Conservation (phyloP, 2,797 vertebrate species). For the Microctenopoma stevenorrisi region DNA sequence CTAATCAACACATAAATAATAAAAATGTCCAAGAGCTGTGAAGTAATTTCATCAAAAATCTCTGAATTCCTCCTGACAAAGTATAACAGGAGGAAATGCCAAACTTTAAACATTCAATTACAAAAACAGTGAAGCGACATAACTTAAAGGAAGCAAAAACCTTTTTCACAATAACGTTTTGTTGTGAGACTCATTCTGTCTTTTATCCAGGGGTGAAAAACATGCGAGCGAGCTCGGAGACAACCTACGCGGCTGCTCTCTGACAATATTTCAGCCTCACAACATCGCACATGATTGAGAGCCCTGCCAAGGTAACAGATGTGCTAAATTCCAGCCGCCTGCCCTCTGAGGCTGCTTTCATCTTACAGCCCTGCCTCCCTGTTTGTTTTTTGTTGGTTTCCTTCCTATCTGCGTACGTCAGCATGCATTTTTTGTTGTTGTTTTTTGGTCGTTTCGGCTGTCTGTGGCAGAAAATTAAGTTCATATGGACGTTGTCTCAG, state of each 20-base stretch:
- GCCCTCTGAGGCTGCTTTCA: constrained; percentile 67
- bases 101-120: not conserved
- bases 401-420: constrained; percentile 79
- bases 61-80: constrained; percentile 31
- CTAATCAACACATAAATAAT: constrained; percentile 61
- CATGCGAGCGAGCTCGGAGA: constrained; percentile 33
- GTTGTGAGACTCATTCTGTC: not conserved
- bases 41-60: constrained; percentile 13
- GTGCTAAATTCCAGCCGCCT: constrained; percentile 73
- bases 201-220: constrained; percentile 30
- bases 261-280: constrained; percentile 55
- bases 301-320: constrained; percentile 73
- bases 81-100: constrained; percentile 5
- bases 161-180: not conserved
- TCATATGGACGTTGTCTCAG: constrained; percentile 78
- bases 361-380: constrained; percentile 67
- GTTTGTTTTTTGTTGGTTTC: constrained; percentile 80
- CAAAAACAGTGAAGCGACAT: not conserved
- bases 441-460: constrained; percentile 68
- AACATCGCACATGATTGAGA: constrained; percentile 66
- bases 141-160: not conserved
- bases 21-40: constrained; percentile 38
- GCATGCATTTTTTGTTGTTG: constrained; percentile 73
- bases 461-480: constrained; percentile 78
- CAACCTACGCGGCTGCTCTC: constrained; percentile 27